phyloP scores from a whole-genome alignment of 1,140 invertebrate genomes.

The Oryctes rhinoceros region DNA sequence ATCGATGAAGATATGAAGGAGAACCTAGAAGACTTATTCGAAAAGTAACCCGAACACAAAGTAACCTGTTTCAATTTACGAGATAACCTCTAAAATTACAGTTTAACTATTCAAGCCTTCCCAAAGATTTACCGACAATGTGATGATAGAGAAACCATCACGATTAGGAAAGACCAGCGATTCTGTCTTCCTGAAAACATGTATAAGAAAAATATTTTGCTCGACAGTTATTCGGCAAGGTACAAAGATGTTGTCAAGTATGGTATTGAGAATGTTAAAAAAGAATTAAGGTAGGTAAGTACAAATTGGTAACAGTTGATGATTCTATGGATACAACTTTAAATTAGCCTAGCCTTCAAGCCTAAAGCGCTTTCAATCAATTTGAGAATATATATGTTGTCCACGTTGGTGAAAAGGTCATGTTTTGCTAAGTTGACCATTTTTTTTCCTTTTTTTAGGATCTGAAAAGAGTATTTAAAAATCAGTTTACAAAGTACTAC shows the following conservation, averaged over 20 bases:
- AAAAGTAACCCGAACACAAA: background rate
- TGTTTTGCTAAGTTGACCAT: too few species aligned
- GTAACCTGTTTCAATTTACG: background rate
- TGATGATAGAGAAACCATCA: background rate
- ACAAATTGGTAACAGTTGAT: background rate
- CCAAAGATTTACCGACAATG: background rate
- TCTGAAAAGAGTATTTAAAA: too few species aligned
- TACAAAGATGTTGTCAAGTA: slow-evolving; percentile 2
- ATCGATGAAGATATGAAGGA: slow-evolving; percentile 28
- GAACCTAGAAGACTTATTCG: slow-evolving; percentile 13
- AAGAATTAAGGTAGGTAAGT: slow-evolving; percentile 38
- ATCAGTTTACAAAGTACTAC: too few species aligned
- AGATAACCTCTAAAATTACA: background rate
- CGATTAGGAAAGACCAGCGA: background rate
- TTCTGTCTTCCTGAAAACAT: background rate
- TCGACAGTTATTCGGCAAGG: slow-evolving; percentile 32
- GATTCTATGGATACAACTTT: background rate
- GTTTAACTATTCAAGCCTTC: slow-evolving; percentile 9
- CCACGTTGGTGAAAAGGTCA: background rate
- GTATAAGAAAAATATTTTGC: background rate
- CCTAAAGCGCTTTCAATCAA: background rate
- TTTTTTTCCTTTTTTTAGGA: too few species aligned
- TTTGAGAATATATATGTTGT: background rate
- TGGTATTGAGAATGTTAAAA: slow-evolving; percentile 16
- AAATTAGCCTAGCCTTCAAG: too few species aligned